Evolutionary conservation across 1,140 invertebrate species (phyloP), one percentile per base, ranked within the genome.

Genomic region (Nilaparvata lugens): DNA sequence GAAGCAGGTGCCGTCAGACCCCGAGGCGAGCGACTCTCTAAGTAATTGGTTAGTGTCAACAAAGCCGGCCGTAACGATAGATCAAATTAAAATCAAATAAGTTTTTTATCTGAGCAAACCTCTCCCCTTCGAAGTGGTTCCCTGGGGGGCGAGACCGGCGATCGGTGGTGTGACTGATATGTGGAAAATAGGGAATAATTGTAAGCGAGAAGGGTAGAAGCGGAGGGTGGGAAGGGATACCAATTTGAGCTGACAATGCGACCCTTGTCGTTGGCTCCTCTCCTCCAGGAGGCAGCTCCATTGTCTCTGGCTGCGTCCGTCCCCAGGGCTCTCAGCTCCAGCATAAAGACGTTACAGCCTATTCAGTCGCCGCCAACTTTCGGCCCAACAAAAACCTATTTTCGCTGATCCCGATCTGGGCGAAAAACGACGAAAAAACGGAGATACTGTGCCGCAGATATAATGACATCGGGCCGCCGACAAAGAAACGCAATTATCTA

Each of bases 61-160:
- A 45, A 45, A 45, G 42, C 42, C n/a, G 19, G 19, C 42, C 14
- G 42, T 16, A 45, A 45, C 42, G 42, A 45, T 45, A 45, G 42
- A 45, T 45, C 42, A 45, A 45, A 45, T 45, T 45, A 45, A 45
- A 45, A 45, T 45, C 42, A 45, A 45, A 45, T 45, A 45, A 45
- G 42, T 45, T 45, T 45, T 45, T 45, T 45, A 45, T 45, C 42
- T 45, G 42, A 45, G 42, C 42, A 16, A 45, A 45, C 14, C 42
- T 28, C 25, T 28, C 42, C 42, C 42, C 42, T 45, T 16, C 42
- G 42, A 19, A 40, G 38, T n/a, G n/a, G n/a, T n/a, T 45, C 42
- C 42, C 42, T 45, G 14, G 19, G 42, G 42, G 42, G 42, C 3
- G 19, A 16, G 42, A 19, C 4, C 42, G 25, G 25, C 25, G 25